phyloP scores from a whole-genome alignment of 2,113 vertebrate species.

The Archilochus colubris region DNA sequence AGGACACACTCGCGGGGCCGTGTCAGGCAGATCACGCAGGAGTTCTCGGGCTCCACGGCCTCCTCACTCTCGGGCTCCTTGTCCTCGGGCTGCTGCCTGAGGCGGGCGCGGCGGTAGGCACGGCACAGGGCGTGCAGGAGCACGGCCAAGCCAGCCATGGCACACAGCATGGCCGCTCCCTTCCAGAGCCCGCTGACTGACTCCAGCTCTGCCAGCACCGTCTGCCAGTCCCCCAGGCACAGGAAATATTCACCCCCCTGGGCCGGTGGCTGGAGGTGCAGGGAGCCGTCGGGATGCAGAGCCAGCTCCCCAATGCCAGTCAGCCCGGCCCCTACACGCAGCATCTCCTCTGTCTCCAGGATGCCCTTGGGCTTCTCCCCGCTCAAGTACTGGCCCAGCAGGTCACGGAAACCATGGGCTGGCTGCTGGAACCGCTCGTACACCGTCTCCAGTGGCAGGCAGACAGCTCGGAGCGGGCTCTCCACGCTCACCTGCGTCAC shows the following conservation, averaged over 20 bases:
- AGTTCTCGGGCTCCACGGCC: neutral
- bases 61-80: slow-evolving; percentile 50
- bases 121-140: slow-evolving; percentile 74
- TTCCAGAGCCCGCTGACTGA: slow-evolving; percentile 73
- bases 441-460: slow-evolving; percentile 78
- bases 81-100: slow-evolving; percentile 58
- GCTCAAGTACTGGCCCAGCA: slow-evolving; percentile 84
- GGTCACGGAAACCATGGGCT: slow-evolving; percentile 75
- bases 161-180: slow-evolving; percentile 60
- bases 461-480: slow-evolving; percentile 77
- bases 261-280: slow-evolving; percentile 81
- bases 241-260: slow-evolving; percentile 80
- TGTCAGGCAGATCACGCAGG: slow-evolving; percentile 82
- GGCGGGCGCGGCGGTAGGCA: slow-evolving; percentile 65
- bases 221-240: slow-evolving; percentile 80
- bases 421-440: slow-evolving; percentile 87
- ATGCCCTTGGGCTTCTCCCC: slow-evolving; percentile 89
- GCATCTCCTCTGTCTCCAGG: slow-evolving; percentile 88
- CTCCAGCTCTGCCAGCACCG: slow-evolving; percentile 74
- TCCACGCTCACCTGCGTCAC: slow-evolving; percentile 74
- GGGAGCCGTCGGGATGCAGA: slow-evolving; percentile 76
- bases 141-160: slow-evolving; percentile 55
- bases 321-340: slow-evolving; percentile 82
- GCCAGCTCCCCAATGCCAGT: slow-evolving; percentile 84
- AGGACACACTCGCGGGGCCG: slow-evolving; percentile 81